phyloP scores from a whole-genome alignment of 2,888 invertebrate genomes.

The Drosophila mulleri region DNA sequence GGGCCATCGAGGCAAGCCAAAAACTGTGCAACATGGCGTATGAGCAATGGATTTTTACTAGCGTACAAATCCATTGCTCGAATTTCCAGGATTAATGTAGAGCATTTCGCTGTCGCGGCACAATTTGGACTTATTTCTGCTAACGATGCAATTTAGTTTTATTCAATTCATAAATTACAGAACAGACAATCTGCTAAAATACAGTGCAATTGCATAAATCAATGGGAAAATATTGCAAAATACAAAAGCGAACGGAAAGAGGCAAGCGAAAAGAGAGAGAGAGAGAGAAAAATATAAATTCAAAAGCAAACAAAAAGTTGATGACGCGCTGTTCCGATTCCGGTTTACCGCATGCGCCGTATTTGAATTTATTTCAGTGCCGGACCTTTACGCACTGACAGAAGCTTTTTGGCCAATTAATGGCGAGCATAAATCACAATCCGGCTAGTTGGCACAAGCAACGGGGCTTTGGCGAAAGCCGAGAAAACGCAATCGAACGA shows the following conservation, averaged over 20 bases:
- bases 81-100: background rate
- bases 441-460: conserved; percentile 15
- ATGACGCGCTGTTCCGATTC: conserved; percentile 53
- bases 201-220: conserved; percentile 53
- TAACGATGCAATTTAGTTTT: conserved; percentile 17
- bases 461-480: background rate
- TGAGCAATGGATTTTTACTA: background rate
- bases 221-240: conserved; percentile 32
- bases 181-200: conserved; percentile 19
- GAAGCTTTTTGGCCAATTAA: conserved; percentile 46
- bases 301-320: conserved; percentile 8
- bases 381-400: conserved; percentile 26
- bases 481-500: conserved; percentile 2
- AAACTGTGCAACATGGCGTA: background rate
- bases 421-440: conserved; percentile 52
- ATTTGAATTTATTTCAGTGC: conserved; percentile 26
- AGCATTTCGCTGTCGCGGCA: background rate
- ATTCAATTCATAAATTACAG: conserved; percentile 41
- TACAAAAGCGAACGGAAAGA: conserved; percentile 2
- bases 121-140: conserved; percentile 15
- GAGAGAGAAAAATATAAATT: background rate
- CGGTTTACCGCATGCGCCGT: conserved; percentile 39
- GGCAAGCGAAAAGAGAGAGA: no score
- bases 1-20: background rate
- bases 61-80: no score